Evolutionary conservation across 2,113 vertebrate species (phyloP), one percentile per base, ranked within the genome.

Genomic region (Furnarius figulus): DNA sequence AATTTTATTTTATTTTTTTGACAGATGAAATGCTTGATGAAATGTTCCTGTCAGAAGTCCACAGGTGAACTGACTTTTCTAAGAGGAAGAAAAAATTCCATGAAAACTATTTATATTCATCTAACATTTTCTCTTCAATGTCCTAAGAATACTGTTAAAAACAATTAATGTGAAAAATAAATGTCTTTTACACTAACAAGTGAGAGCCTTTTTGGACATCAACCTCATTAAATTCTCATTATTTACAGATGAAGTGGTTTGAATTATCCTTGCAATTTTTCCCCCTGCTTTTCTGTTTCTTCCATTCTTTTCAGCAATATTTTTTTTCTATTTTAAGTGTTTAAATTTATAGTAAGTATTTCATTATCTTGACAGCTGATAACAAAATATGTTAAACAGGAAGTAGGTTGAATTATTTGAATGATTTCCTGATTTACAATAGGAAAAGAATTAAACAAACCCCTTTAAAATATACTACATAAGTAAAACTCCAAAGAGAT

Each of bases 181-280:
- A 95, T 52, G 18, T 31, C 87, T 89, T 85, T 52, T 87, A 58
- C 62, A 79, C 37, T 70, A 96, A 94, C 75, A 96, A 96, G 89
- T 85, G 52, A 94, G 24, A 96, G 10, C 37, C 4, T 90, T 93
- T 98, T 95, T 66, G 47, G 93, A 90, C 94, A 95, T 71, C 63
- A 96, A 37, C 67, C 62, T 97, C 96, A 97, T 97, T 97, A 97
- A 97, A 97, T 91, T 91, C 94, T 97, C 81, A 96, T 97, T 97
- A 97, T 97, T 98, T 98, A 97, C 96, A 97, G 91, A 96, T 94
- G 67, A 97, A 96, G 85, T 49, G 3, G 39, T 93, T 95, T 95
- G 89, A 97, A 96, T 97, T 95, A 92, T 79, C 71, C 58, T 91
- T 90, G 52, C 62, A 92, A 81, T 12, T 53, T 87, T 78, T 95